These are phyloP conservation scores for Neolamprologus variostigma DNA, from an alignment of 2,113 vertebrate genomes.

Conservation along the genomic window DNA sequence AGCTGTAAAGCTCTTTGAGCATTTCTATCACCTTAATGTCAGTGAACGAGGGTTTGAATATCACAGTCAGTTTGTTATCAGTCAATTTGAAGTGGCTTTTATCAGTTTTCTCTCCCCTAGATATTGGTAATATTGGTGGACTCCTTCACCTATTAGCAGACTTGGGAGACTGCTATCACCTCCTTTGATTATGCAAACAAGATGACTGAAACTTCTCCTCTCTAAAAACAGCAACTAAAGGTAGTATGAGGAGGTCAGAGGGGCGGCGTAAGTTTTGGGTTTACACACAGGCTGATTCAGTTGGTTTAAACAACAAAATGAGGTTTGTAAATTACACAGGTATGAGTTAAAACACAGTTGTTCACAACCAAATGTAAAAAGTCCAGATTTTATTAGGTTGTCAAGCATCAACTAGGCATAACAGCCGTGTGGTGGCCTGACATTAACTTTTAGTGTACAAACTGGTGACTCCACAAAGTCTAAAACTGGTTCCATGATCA, in stretches of 20 bases:
- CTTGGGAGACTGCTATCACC: neutral
- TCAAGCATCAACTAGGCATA: neutral
- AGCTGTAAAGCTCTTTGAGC: neutral
- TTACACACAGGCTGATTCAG: neutral
- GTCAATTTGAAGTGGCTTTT: neutral
- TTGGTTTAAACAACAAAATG: neutral
- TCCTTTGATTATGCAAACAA: neutral
- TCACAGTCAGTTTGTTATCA: neutral
- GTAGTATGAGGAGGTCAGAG: neutral
- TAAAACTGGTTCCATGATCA: neutral
- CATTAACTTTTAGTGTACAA: neutral
- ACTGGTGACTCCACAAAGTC: neutral
- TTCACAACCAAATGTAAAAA: neutral
- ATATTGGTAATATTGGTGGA: neutral
- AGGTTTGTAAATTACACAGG: neutral
- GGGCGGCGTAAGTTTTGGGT: neutral
- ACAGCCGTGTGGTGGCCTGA: fast-evolving
- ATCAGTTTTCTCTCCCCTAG: neutral
- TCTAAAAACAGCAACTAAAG: neutral
- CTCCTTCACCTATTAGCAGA: neutral
- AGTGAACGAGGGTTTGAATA: fast-evolving
- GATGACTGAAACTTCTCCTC: neutral
- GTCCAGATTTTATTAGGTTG: neutral
- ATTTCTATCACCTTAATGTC: neutral
- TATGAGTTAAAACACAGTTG: neutral